Evolutionary conservation across 2,888 invertebrate species (phyloP).

Genomic region (Parnassius orleans): DNA sequence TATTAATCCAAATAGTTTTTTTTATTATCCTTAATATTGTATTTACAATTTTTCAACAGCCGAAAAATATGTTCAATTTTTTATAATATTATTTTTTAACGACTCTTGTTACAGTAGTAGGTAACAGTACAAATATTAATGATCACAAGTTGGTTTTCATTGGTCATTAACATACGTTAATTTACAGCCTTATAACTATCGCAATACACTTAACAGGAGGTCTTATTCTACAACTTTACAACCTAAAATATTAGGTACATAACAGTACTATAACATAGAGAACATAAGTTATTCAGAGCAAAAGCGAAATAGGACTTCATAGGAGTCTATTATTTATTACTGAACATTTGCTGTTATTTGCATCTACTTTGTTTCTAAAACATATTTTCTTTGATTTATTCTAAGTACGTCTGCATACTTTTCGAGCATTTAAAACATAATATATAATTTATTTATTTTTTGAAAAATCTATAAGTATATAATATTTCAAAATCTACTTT

Average conservation of each 20-base stretch:
- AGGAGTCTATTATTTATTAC: no score
- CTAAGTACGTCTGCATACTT: conserved; percentile 49
- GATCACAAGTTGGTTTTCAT: conserved; percentile 83
- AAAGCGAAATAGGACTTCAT: neutral
- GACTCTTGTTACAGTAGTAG: conserved; percentile 82
- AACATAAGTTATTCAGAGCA: neutral
- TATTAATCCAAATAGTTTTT: conserved; percentile 81
- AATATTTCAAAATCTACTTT: conserved; percentile 77
- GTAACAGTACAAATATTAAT: conserved; percentile 83
- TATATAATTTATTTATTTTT: conserved; percentile 70
- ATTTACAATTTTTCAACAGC: conserved; percentile 82
- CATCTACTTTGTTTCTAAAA: no score
- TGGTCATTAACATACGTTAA: conserved; percentile 82
- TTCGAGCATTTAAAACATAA: conserved; percentile 65
- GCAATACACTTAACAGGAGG: conserved; percentile 76
- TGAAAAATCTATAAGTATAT: conserved; percentile 70
- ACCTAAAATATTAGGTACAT: conserved; percentile 57
- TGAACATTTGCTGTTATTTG: no score
- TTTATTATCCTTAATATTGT: conserved; percentile 80
- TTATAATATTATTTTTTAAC: conserved; percentile 80
- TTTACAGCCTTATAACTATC: conserved; percentile 74
- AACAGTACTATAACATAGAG: neutral
- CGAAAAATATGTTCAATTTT: conserved; percentile 81
- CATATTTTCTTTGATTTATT: no score
- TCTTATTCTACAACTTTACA: conserved; percentile 60